Conservation (phyloP, 2,113 vertebrate species). For the Monopterus albus region DNA sequence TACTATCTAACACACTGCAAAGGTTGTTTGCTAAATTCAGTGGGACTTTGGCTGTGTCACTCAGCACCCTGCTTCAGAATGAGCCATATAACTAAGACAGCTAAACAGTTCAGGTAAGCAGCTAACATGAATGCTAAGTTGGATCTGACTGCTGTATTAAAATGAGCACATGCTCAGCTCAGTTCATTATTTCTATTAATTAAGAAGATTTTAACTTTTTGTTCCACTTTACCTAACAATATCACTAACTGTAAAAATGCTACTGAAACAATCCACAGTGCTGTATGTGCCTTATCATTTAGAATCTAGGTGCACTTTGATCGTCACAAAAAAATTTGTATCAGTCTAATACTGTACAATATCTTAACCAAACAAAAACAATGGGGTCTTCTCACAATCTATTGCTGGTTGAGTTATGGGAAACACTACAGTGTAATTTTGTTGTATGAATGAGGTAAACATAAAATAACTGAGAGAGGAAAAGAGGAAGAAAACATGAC, state of each 20-base stretch:
- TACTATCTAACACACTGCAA: neutral
- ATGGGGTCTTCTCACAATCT: neutral
- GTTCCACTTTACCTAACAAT: too few species aligned
- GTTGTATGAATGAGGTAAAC: too few species aligned
- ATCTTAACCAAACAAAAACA: too few species aligned
- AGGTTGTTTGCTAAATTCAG: neutral
- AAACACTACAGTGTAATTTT: too few species aligned
- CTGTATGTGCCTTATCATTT: too few species aligned
- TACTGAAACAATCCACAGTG: too few species aligned
- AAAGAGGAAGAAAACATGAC: too few species aligned
- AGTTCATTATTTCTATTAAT: neutral
- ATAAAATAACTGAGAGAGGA: too few species aligned
- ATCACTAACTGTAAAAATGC: too few species aligned
- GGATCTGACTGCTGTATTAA: neutral
- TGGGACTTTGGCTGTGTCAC: neutral
- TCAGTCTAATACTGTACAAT: too few species aligned
- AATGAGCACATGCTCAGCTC: neutral
- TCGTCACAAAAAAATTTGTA: neutral
- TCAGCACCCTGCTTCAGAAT: neutral
- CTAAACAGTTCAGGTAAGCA: neutral
- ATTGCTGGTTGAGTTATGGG: neutral
- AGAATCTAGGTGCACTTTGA: too few species aligned
- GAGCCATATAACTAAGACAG: too few species aligned
- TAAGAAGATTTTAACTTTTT: neutral
- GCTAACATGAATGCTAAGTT: neutral